A percentile compares a stretch with the other conserved stretches of the same genome.
These are phyloP conservation scores for Busseola fusca DNA, from an alignment of 2,888 invertebrate genomes.

Conservation along the genomic window DNA sequence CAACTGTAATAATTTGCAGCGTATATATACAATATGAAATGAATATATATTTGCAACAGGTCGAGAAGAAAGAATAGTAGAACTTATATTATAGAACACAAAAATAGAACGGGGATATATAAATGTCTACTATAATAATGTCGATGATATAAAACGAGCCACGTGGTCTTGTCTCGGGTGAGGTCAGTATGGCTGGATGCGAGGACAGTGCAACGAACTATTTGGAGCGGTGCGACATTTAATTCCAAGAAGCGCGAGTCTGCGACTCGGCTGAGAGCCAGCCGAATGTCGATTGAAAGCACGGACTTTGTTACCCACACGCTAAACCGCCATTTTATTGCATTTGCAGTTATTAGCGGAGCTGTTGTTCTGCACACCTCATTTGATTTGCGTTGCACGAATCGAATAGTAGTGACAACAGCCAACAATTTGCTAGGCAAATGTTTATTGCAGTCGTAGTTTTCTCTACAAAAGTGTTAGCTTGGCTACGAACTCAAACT, in stretches of 20 bases:
- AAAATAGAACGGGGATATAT: conserved; percentile 20
- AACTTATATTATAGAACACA: conserved; percentile 18
- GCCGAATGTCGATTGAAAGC: conserved; percentile 58
- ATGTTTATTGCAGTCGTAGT: conserved; percentile 11
- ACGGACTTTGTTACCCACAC: conserved; percentile 51
- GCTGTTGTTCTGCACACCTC: conserved; percentile 53
- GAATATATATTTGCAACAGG: conserved; percentile 17
- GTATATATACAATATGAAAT: conserved; percentile 22
- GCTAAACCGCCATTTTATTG: conserved; percentile 58
- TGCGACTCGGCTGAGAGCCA: conserved; percentile 69
- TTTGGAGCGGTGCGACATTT: conserved; percentile 78
- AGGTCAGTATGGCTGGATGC: conserved; percentile 55
- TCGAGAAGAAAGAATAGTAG: conserved; percentile 16
- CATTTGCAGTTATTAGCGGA: conserved; percentile 55
- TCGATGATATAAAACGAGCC: conserved; percentile 26
- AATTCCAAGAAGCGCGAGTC: conserved; percentile 74
- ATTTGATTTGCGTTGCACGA: conserved; percentile 52
- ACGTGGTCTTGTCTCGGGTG: conserved; percentile 41
- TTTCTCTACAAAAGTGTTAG: conserved; percentile 16
- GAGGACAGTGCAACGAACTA: conserved; percentile 80
- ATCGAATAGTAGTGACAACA: conserved; percentile 42
- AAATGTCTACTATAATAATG: conserved; percentile 13
- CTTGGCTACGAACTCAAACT: conserved; percentile 18
- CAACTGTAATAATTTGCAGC: conserved; percentile 38
- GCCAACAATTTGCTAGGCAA: conserved; percentile 25